Conservation (phyloP, 1,140 invertebrate species). For the Papilio dardanus region DNA sequence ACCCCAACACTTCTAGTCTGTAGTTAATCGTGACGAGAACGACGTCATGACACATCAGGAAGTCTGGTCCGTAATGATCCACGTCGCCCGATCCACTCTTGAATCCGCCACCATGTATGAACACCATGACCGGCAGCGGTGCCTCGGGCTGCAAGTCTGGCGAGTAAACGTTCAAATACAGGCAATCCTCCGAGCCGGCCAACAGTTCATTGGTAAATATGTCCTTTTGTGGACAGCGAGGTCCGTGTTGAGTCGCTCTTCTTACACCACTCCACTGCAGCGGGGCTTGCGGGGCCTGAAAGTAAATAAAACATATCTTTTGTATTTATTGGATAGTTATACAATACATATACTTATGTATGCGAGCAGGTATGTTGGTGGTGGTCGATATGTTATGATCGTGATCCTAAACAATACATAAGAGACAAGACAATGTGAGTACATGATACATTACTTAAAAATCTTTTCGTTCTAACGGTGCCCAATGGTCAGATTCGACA, state of each 20-base stretch:
- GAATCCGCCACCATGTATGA: conserved; percentile 81
- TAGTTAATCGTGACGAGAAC: conserved; percentile 89
- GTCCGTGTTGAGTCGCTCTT: conserved; percentile 52
- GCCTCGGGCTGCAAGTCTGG: conserved; percentile 54
- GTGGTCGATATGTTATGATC: too few relatives aligned
- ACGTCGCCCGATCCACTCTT: conserved; percentile 58
- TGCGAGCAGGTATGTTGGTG: too few relatives aligned
- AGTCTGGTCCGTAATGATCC: conserved; percentile 83
- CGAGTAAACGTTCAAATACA: conserved; percentile 76
- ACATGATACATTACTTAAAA: too few relatives aligned
- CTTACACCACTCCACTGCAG: conserved; percentile 56
- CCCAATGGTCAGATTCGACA: too few relatives aligned
- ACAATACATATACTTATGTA: neutral
- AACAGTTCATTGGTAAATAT: conserved; percentile 45
- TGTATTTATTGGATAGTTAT: too few relatives aligned
- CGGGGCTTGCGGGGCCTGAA: conserved; percentile 74
- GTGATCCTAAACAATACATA: too few relatives aligned
- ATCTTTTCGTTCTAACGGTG: too few relatives aligned
- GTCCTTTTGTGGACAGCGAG: conserved; percentile 59
- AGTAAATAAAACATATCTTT: neutral
- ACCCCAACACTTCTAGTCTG: conserved; percentile 84
- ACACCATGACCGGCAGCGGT: conserved; percentile 77
- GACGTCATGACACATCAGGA: conserved; percentile 84
- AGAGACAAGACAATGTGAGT: too few relatives aligned
- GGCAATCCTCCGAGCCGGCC: conserved; percentile 71